These are phyloP conservation scores for Maylandia zebra DNA, from an alignment of 2,113 vertebrate genomes.

Conservation along the genomic window DNA sequence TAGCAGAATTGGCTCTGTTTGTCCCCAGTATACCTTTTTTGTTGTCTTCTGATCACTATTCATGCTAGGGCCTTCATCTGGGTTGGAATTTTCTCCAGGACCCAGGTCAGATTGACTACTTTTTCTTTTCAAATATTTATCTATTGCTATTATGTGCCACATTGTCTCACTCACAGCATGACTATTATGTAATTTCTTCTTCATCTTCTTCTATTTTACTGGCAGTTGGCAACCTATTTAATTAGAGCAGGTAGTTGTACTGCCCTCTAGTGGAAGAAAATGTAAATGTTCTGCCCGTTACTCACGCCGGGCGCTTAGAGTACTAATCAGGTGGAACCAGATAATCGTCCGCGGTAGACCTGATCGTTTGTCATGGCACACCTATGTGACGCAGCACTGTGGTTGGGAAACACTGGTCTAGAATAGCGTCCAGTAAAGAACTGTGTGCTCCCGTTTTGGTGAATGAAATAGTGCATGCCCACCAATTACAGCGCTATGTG, in stretches of 20 bases:
- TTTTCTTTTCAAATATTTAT: background rate
- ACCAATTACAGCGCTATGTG: background rate
- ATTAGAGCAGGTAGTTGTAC: background rate
- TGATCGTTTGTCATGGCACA: background rate
- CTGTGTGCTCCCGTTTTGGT: background rate
- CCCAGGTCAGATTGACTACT: background rate
- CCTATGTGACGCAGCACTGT: background rate
- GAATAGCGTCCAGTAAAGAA: background rate
- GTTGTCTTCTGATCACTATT: background rate
- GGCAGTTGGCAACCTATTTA: background rate
- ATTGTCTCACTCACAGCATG: background rate
- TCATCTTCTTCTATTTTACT: background rate
- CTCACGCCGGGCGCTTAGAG: rapidly evolving
- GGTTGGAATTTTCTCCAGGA: background rate
- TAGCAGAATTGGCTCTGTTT: background rate
- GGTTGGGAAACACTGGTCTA: background rate
- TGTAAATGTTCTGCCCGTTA: background rate
- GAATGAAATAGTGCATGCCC: background rate
- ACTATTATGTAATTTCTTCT: background rate
- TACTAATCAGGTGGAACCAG: background rate
- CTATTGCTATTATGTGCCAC: background rate
- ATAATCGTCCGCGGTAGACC: background rate
- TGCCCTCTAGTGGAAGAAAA: background rate
- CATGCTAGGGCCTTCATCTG: background rate
- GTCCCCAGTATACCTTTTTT: background rate